A percentile compares a stretch with the other conserved stretches of the same genome.
These are phyloP conservation scores for Helicoverpa armigera DNA, from an alignment of 1,140 invertebrate species.

Conservation along the genomic window DNA sequence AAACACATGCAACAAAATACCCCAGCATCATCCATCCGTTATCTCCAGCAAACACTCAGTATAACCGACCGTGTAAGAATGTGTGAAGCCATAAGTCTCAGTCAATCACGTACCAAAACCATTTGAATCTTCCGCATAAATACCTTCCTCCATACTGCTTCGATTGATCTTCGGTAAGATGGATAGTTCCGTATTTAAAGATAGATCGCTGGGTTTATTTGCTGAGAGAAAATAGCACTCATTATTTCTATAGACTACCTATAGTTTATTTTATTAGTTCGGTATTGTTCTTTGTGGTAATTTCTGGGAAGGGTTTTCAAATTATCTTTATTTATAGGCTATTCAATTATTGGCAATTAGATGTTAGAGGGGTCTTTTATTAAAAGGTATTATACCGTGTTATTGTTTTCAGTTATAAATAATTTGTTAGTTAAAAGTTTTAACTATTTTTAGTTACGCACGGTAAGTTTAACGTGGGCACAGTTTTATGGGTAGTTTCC, in stretches of 20 bases:
- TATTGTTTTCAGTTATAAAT: too few relatives aligned
- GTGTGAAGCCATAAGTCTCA: conserved; percentile 4
- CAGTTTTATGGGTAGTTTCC: too few relatives aligned
- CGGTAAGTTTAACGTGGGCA: too few relatives aligned
- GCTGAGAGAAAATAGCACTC: neutral
- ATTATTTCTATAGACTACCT: neutral
- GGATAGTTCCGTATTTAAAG: conserved; percentile 5
- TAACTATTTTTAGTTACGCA: too few relatives aligned
- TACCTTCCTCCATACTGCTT: conserved; percentile 13
- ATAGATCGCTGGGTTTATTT: conserved; percentile 13
- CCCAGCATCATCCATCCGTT: neutral
- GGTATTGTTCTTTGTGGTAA: neutral
- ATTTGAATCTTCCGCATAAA: conserved; percentile 37
- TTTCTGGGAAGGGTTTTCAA: too few relatives aligned
- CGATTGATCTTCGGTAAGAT: neutral
- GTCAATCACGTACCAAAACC: conserved; percentile 24
- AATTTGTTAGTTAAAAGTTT: too few relatives aligned
- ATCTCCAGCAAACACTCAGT: neutral
- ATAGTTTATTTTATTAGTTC: neutral
- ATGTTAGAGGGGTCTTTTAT: too few relatives aligned
- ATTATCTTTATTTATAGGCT: too few relatives aligned
- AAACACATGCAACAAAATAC: neutral
- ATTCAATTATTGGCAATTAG: too few relatives aligned
- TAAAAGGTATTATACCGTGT: too few relatives aligned
- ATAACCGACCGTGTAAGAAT: neutral